phyloP scores from a whole-genome alignment of 1,140 invertebrate species.

The Maconellicoccus hirsutus region DNA sequence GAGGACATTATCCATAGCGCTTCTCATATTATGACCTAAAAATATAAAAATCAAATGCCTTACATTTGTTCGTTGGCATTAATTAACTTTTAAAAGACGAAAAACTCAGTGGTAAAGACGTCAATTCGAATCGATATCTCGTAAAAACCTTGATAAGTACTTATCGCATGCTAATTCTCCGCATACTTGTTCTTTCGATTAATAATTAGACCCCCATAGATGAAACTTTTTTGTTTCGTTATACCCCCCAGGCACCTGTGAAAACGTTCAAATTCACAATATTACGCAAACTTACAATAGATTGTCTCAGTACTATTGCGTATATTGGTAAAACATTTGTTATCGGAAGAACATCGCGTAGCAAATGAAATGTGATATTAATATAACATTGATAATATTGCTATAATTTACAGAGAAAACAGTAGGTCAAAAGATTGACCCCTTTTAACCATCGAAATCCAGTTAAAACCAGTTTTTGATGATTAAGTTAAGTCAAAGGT shows the following conservation, averaged over 20 bases:
- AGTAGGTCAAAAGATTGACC: background rate
- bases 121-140: too few relatives aligned
- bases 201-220: too few relatives aligned
- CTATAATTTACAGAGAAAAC: constrained; percentile 1
- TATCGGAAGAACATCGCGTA: background rate
- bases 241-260: background rate
- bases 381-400: background rate
- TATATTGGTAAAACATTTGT: background rate
- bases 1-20: too few relatives aligned
- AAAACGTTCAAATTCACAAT: background rate
- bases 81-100: too few relatives aligned
- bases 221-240: background rate
- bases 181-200: too few relatives aligned
- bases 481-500: background rate
- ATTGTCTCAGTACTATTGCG: background rate
- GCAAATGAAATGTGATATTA: background rate
- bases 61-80: too few relatives aligned
- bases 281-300: background rate
- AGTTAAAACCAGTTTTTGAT: background rate
- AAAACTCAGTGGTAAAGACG: background rate
- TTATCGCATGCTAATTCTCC: too few relatives aligned
- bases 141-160: too few relatives aligned
- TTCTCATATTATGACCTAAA: too few relatives aligned
- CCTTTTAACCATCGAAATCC: constrained; percentile 1
- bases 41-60: too few relatives aligned